Evolutionary conservation across 35 echinoderm and acorn worm genomes (phyloP), one percentile per base, ranked within the genome.

Genomic region (Diadema setosum): DNA sequence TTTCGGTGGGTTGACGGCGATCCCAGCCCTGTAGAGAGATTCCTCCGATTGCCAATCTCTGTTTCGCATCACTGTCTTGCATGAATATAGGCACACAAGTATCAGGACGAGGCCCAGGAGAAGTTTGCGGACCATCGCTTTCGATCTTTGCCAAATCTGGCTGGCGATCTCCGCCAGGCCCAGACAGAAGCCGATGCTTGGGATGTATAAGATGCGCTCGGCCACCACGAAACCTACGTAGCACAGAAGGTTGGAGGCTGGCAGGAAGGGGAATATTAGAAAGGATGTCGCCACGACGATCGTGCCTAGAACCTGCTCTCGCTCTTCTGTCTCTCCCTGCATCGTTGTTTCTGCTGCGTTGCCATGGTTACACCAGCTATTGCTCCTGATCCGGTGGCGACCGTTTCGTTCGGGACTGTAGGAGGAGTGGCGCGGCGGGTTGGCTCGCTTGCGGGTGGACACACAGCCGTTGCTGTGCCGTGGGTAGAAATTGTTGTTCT

Each of bases 171-270:
- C 50, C n/a, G 86, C 90, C 33, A 90, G 39, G 2, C 89, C 34
- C 52, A 99, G 60, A 78, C 92, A 99, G 37, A 86, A 90, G 40
- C 96, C 96, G 57, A 99, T 89, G 46, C 96, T 99, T 16, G 96
- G 96, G 74, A 99, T 99, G 75, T 99, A 99, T 1, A 99, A 83
- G 64, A 99, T 88, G 2, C 96, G 85, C 80, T 99, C 96, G 0
- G 96, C 96, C 0, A 99, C 70, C 18, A 99, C 96, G 39, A 99
- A 99, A 18, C 96, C 96, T 0, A 99, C 96, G 81, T 99, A 99
- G 75, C 94, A 95, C 48, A 99, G 91, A 26, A 94, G 18, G 75
- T 99, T 99, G 6, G 96, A 86, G 34, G 96, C 96, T 9, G 93
- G 93, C 16, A 99, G 78, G 58, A 99, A 99, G 0, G 96, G 85